Evolutionary conservation across 2,797 vertebrate genomes (phyloP).

Genomic region (Halcyon leucocephala): DNA sequence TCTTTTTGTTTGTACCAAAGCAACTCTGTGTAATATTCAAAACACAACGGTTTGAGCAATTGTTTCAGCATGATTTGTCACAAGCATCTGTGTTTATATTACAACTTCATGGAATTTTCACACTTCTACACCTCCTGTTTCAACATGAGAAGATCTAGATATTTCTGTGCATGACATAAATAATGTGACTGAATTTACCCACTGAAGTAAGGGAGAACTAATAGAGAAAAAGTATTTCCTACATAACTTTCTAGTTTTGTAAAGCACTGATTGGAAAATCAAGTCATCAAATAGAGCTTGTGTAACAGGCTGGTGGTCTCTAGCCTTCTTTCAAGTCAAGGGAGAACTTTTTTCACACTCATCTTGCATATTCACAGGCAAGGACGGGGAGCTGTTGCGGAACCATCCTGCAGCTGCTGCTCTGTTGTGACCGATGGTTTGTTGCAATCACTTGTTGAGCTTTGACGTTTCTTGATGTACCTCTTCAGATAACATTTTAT

Average conservation of each 20-base stretch:
- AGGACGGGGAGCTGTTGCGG: not conserved
- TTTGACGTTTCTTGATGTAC: constrained; percentile 51
- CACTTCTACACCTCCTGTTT: not conserved
- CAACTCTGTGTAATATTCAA: not conserved
- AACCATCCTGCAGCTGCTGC: not conserved
- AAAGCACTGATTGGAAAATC: not conserved
- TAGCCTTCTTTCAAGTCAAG: not conserved
- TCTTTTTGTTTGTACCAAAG: not conserved
- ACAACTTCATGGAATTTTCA: not conserved
- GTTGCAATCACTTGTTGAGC: not conserved
- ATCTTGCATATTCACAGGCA: not conserved
- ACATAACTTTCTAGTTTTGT: not conserved
- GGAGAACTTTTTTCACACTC: not conserved
- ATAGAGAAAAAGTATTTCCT: not conserved
- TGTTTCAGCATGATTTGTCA: not conserved
- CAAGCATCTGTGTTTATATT: not conserved
- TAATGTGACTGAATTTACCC: not conserved
- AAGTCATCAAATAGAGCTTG: not conserved
- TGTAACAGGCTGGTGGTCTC: not conserved
- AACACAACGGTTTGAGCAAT: not conserved
- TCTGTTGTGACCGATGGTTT: not conserved
- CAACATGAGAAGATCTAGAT: not conserved
- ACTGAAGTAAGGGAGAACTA: not conserved
- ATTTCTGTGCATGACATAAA: not conserved
- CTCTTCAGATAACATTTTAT: constrained; percentile 78